Evolutionary conservation across 1,140 invertebrate genomes (phyloP).

Genomic region (Heterodera carotae): DNA sequence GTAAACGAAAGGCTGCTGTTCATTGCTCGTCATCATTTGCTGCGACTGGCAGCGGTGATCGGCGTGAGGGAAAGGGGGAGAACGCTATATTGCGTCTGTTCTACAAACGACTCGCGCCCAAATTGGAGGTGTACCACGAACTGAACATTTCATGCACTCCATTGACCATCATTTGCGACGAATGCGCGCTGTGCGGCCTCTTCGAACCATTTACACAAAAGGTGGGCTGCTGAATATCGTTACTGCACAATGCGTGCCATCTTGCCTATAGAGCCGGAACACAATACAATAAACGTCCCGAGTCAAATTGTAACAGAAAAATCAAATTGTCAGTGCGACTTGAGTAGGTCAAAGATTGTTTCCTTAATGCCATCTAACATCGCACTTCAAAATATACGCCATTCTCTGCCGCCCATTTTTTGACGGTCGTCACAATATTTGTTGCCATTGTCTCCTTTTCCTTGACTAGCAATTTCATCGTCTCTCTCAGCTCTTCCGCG

Average conservation of each 20-base stretch:
- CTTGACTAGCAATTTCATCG: slow-evolving; percentile 37
- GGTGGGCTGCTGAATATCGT: background rate
- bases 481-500: slow-evolving; percentile 44
- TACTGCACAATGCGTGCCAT: too few species aligned
- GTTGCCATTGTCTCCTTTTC: slow-evolving; percentile 8
- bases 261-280: too few species aligned
- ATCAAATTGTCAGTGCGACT: too few species aligned
- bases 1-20: too few species aligned
- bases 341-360: too few species aligned
- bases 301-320: too few species aligned
- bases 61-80: background rate
- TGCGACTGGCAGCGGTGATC: background rate
- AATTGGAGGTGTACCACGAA: slow-evolving; percentile 51
- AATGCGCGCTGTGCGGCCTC: slow-evolving; percentile 55
- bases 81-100: slow-evolving; percentile 37
- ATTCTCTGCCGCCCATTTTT: slow-evolving; percentile 48
- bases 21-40: slow-evolving; percentile 3
- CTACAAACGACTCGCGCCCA: slow-evolving; percentile 55
- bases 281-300: too few species aligned
- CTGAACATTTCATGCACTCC: slow-evolving; percentile 52
- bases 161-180: slow-evolving; percentile 55
- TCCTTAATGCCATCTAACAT: background rate
- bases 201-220: slow-evolving; percentile 17
- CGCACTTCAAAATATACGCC: slow-evolving; percentile 42
- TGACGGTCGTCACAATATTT: slow-evolving; percentile 39